phyloP scores from a whole-genome alignment of 1,140 invertebrate genomes.

The Araneus ventricosus region DNA sequence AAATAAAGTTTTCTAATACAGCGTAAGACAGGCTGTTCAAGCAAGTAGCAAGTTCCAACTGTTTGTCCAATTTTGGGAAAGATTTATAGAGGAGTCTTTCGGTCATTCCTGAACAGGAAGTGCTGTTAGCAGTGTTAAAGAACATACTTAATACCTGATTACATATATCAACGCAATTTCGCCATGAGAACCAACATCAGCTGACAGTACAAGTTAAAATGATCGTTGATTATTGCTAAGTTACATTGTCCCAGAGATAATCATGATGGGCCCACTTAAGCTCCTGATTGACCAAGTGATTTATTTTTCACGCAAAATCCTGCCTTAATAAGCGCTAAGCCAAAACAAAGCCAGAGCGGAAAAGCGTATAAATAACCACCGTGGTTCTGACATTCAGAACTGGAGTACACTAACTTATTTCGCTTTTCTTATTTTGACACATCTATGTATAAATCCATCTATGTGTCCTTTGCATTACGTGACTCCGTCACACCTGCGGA shows the following conservation, averaged over 20 bases:
- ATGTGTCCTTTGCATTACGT: slow-evolving; percentile 39
- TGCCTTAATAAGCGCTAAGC: slow-evolving; percentile 13
- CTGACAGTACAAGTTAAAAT: neutral
- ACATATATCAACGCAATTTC: neutral
- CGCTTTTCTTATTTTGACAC: slow-evolving; percentile 33
- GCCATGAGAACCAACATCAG: neutral
- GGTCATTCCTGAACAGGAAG: neutral
- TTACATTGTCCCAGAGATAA: neutral
- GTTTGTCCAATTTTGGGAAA: no score
- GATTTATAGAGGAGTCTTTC: no score
- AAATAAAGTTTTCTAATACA: no score
- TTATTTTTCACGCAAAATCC: slow-evolving; percentile 37
- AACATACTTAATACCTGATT: neutral
- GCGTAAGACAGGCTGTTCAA: no score
- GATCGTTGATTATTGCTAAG: neutral
- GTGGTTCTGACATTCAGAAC: slow-evolving; percentile 4
- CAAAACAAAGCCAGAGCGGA: slow-evolving; percentile 14
- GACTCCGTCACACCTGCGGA: slow-evolving; percentile 44
- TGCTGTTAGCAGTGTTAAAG: neutral
- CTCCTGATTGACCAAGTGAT: neutral
- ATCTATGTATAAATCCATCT: slow-evolving; percentile 26
- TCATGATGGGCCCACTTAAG: neutral
- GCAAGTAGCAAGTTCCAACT: no score
- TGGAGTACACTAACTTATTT: neutral
- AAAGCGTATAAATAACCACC: neutral